Conservation (phyloP, 2,797 vertebrate species). For the Pampus argenteus region DNA sequence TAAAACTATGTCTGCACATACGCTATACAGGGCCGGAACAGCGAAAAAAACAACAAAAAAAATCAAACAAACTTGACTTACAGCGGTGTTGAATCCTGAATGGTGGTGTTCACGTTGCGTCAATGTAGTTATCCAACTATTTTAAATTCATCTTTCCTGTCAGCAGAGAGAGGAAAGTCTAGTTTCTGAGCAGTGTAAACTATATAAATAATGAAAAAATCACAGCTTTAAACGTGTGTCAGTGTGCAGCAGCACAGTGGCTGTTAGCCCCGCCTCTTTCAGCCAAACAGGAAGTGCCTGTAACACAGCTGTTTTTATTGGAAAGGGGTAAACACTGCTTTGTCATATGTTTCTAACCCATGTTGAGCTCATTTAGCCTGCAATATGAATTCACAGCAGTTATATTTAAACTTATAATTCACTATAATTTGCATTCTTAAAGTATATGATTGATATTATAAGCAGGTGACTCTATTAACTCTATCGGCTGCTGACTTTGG, state of each 20-base stretch:
- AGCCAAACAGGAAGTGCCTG: conserved; percentile 48
- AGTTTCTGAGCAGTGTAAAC: background rate
- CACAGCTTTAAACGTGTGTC: background rate
- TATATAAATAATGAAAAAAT: background rate
- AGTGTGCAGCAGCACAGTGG: background rate
- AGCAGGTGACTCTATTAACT: background rate
- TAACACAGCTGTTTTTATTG: background rate
- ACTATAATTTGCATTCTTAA: too few relatives aligned
- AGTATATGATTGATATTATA: background rate
- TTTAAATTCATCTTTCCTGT: background rate
- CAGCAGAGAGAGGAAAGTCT: background rate
- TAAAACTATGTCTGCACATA: background rate
- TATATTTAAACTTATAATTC: background rate
- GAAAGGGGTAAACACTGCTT: background rate
- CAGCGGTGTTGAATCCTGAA: background rate
- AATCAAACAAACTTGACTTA: conserved; percentile 31
- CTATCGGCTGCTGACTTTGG: background rate
- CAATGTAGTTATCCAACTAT: background rate
- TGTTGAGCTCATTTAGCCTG: background rate
- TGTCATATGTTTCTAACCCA: too few relatives aligned
- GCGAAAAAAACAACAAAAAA: background rate
- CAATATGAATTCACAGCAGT: background rate
- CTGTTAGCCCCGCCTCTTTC: conserved; percentile 45
- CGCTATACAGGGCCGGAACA: background rate
- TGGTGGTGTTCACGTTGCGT: background rate